A percentile compares a stretch with the other conserved stretches of the same genome.
phyloP scores from a whole-genome alignment of 2,113 vertebrate species.

The Herpetotheres cachinnans region DNA sequence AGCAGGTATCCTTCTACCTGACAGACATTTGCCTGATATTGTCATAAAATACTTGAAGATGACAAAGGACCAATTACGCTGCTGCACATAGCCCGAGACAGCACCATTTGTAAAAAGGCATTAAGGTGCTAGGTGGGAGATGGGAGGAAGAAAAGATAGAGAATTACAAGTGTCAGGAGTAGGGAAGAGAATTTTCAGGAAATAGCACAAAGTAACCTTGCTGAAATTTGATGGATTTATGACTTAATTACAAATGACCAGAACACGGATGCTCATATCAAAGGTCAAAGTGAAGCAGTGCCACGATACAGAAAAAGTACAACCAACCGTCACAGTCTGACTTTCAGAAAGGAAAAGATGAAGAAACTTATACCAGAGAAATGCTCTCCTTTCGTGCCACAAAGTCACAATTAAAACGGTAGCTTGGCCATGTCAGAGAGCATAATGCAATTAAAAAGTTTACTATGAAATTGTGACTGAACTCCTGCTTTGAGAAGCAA shows the following conservation, averaged over 20 bases:
- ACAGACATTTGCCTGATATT: background rate
- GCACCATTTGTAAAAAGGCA: background rate
- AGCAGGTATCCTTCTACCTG: background rate
- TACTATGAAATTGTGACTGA: background rate
- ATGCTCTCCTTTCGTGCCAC: background rate
- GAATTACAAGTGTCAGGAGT: background rate
- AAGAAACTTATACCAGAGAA: background rate
- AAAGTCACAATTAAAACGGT: background rate
- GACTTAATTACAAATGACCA: background rate
- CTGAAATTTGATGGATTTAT: background rate
- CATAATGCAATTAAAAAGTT: background rate
- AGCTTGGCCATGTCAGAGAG: background rate
- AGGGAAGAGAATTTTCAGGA: background rate
- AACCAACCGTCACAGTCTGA: background rate
- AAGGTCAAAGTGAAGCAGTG: background rate
- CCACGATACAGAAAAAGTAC: accelerated
- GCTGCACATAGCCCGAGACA: background rate
- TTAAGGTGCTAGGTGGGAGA: background rate
- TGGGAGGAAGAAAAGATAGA: background rate
- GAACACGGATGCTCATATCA: background rate
- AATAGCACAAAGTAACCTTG: background rate
- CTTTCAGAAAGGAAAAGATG: background rate
- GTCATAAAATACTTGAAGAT: background rate
- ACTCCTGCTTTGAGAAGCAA: background rate
- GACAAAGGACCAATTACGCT: background rate